phyloP scores from a whole-genome alignment of 2,797 vertebrate genomes.

The Rhinophrynus dorsalis region DNA sequence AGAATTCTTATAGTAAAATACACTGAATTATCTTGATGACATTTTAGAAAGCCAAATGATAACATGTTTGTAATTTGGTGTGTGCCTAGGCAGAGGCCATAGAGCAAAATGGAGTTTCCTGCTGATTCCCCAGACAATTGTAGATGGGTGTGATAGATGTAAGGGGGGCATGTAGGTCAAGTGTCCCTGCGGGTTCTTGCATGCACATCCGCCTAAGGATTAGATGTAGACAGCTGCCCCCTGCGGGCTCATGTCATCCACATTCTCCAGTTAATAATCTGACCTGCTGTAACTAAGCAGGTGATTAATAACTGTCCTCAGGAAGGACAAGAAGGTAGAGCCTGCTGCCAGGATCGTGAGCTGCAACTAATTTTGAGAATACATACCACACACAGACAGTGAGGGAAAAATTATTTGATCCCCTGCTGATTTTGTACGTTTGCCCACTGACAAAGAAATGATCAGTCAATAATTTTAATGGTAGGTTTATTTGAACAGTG shows the following conservation, averaged over 20 bases:
- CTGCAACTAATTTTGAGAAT: constrained; percentile 27
- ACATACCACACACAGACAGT: not conserved
- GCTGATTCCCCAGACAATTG: not conserved
- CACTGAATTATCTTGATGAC: too few relatives aligned
- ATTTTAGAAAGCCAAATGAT: too few relatives aligned
- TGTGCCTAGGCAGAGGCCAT: constrained; percentile 5
- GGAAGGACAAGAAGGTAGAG: constrained; percentile 13
- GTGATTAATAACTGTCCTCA: constrained; percentile 39
- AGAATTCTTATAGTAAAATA: too few relatives aligned
- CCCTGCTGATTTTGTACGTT: too few relatives aligned
- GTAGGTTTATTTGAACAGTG: too few relatives aligned
- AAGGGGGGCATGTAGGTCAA: constrained; percentile 15
- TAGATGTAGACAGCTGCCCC: constrained; percentile 15
- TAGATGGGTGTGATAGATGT: constrained; percentile 24
- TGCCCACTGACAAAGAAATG: too few relatives aligned
- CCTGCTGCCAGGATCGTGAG: not conserved
- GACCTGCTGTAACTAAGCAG: constrained; percentile 11
- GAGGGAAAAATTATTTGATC: too few relatives aligned
- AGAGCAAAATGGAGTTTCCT: not conserved
- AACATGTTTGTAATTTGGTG: not conserved
- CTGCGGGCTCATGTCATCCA: constrained; percentile 4
- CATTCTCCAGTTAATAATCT: constrained; percentile 38
- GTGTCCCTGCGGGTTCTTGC: constrained; percentile 7
- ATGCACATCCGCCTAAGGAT: constrained; percentile 21
- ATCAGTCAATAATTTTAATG: too few relatives aligned